phyloP scores from a whole-genome alignment of 2,113 vertebrate genomes.

The Esox niger region DNA sequence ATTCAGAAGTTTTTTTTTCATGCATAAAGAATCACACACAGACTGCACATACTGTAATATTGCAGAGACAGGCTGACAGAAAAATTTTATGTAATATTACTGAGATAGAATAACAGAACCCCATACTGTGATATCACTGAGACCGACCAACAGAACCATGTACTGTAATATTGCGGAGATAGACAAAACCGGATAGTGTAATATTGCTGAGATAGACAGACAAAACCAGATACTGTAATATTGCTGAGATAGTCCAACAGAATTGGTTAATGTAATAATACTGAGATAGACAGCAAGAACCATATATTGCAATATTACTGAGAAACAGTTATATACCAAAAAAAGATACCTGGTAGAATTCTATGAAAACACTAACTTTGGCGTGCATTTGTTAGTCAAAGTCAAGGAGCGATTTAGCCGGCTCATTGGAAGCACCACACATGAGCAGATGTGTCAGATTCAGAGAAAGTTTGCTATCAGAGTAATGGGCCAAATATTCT shows the following conservation, averaged over 20 bases:
- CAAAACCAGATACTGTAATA: neutral
- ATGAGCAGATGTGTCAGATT: constrained; percentile 55
- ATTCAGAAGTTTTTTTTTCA: neutral
- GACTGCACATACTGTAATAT: neutral
- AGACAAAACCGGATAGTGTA: neutral
- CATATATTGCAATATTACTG: neutral
- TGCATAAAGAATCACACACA: neutral
- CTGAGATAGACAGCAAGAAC: too few species aligned
- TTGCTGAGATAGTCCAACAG: too few species aligned
- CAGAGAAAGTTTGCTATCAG: constrained; percentile 56
- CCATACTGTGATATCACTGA: too few species aligned
- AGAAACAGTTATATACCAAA: neutral
- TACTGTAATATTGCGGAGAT: too few species aligned
- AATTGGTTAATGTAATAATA: too few species aligned
- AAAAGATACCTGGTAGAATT: constrained; percentile 65
- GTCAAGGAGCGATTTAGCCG: constrained; percentile 58
- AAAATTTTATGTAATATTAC: neutral
- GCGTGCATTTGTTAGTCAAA: constrained; percentile 59
- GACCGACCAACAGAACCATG: too few species aligned
- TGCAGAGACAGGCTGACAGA: neutral
- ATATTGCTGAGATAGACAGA: too few species aligned
- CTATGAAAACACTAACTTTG: constrained; percentile 63
- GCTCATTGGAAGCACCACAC: constrained; percentile 62
- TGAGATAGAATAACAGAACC: too few species aligned
- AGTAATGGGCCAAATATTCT: constrained; percentile 70